A percentile compares a stretch with the other conserved stretches of the same genome.
Evolutionary conservation across 1,140 invertebrate species (phyloP).

Genomic region (Diprion similis): DNA sequence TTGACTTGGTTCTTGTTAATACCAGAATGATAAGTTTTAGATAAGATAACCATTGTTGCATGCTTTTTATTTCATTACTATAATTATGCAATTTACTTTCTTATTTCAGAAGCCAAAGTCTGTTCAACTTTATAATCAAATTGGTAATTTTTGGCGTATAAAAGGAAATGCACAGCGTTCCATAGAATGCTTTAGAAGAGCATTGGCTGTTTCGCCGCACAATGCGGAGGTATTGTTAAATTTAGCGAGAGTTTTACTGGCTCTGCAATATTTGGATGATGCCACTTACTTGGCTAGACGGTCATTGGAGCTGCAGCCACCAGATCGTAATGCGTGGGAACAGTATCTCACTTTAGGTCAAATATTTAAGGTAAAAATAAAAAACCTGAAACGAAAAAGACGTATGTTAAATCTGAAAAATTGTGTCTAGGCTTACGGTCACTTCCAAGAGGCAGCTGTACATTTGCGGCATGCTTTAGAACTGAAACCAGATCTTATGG

Average conservation of each 20-base stretch:
- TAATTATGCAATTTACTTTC: slow-evolving; percentile 19
- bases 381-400: background rate
- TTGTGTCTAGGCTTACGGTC: slow-evolving; percentile 73
- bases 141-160: slow-evolving; percentile 88
- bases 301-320: slow-evolving; percentile 76
- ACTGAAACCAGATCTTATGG: slow-evolving; percentile 82
- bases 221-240: slow-evolving; percentile 86
- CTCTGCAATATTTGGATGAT: slow-evolving; percentile 87
- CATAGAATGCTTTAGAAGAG: slow-evolving; percentile 87
- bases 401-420: background rate
- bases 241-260: slow-evolving; percentile 83
- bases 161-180: slow-evolving; percentile 84
- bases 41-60: slow-evolving; percentile 1
- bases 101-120: slow-evolving; percentile 80
- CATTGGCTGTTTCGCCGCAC: slow-evolving; percentile 83
- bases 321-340: slow-evolving; percentile 86
- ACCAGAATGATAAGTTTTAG: background rate
- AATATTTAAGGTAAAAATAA: slow-evolving; percentile 71
- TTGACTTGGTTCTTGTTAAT: slow-evolving; percentile 13
- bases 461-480: slow-evolving; percentile 83
- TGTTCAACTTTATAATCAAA: slow-evolving; percentile 85
- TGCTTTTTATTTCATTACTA: slow-evolving; percentile 21
- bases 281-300: slow-evolving; percentile 84
- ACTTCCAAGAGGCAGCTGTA: slow-evolving; percentile 81
- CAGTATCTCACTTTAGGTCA: slow-evolving; percentile 88